Evolutionary conservation across 1,140 invertebrate species (phyloP).

Genomic region (Drosophila littoralis): DNA sequence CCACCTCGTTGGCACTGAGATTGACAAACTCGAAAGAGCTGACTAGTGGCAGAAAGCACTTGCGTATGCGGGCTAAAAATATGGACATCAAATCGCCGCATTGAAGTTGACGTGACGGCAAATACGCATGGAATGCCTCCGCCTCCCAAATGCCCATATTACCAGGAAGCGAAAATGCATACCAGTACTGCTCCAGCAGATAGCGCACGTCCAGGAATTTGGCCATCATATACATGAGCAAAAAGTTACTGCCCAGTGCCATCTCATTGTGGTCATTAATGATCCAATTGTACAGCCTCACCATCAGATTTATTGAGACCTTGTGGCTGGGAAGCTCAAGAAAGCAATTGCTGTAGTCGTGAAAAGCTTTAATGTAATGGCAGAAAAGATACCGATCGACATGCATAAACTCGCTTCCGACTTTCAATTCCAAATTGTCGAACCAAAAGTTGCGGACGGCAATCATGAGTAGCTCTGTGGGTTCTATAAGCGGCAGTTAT

Average conservation of each 20-base stretch:
- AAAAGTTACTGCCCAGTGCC: neutral
- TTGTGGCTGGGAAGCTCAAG: conserved; percentile 32
- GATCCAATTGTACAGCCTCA: conserved; percentile 48
- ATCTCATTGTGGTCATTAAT: neutral
- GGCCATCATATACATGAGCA: conserved; percentile 17
- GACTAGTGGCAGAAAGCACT: conserved; percentile 39
- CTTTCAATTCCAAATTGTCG: conserved; percentile 38
- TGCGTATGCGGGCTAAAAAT: conserved; percentile 17
- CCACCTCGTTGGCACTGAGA: conserved; percentile 22
- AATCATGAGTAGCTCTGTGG: neutral
- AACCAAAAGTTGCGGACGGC: conserved; percentile 19
- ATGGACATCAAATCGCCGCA: conserved; percentile 35
- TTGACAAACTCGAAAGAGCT: conserved; percentile 31
- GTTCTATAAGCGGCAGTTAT: neutral
- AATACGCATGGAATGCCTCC: conserved; percentile 27
- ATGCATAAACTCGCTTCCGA: conserved; percentile 21
- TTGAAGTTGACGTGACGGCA: neutral
- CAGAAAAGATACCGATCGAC: conserved; percentile 42
- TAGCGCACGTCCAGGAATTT: conserved; percentile 20
- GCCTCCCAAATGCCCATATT: conserved; percentile 18
- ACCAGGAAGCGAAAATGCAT: neutral
- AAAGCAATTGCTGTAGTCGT: neutral
- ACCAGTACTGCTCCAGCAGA: conserved; percentile 37
- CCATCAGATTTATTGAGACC: conserved; percentile 15
- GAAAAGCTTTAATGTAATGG: conserved; percentile 1